Percentiles rank a stretch among this genome's conserved stretches.
Evolutionary conservation across 2,888 invertebrate genomes (phyloP).

Genomic region (Adineta ricciae): DNA sequence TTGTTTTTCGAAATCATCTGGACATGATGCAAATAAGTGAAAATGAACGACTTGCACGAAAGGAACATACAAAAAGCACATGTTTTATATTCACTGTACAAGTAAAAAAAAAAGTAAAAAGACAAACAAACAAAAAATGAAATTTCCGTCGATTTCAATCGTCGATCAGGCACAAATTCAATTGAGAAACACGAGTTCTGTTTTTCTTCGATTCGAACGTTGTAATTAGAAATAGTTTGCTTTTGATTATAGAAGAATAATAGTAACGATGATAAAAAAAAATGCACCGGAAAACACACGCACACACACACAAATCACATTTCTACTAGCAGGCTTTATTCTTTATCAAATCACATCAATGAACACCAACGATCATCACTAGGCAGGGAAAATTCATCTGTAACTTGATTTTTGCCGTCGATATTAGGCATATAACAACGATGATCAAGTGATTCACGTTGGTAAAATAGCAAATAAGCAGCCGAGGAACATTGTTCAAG

Average conservation of each 20-base stretch:
- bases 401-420: slow-evolving; percentile 9
- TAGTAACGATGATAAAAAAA: too few relatives aligned
- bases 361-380: slow-evolving; percentile 2
- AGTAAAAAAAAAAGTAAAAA: background rate
- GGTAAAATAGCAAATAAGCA: slow-evolving; percentile 12
- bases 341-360: background rate
- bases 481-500: background rate
- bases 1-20: background rate
- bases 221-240: background rate
- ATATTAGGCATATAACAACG: slow-evolving; percentile 13
- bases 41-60: background rate
- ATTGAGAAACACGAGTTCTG: background rate
- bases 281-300: background rate
- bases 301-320: background rate
- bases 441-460: background rate
- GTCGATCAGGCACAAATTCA: background rate
- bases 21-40: background rate
- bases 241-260: background rate
- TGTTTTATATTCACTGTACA: background rate
- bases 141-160: background rate
- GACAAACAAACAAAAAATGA: background rate
- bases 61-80: background rate
- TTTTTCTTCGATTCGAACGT: background rate
- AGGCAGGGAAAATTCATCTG: background rate
- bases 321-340: background rate